Percentiles rank a stretch among this genome's conserved stretches.
These are phyloP conservation scores for Aphelocoma californica DNA, from an alignment of 2,797 vertebrate species.

Conservation along the genomic window DNA sequence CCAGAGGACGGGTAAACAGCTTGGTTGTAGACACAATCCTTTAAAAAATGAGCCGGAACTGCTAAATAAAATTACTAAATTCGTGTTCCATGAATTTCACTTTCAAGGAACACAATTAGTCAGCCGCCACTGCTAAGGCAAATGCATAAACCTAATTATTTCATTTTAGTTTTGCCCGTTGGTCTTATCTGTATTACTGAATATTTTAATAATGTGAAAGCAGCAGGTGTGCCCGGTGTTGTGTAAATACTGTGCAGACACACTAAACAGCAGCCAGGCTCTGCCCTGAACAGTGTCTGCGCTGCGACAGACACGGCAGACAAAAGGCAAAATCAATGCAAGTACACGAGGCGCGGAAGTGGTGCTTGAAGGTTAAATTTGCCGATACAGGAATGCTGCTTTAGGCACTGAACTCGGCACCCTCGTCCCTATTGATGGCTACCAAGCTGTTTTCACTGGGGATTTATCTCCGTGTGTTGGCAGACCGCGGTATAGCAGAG, in stretches of 20 bases:
- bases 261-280: background rate
- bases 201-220: background rate
- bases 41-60: background rate
- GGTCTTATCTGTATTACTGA: background rate
- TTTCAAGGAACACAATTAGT: background rate
- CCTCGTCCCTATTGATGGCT: accelerated
- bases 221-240: background rate
- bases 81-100: background rate
- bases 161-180: background rate
- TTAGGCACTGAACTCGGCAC: background rate
- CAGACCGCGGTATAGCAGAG: accelerated
- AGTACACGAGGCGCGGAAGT: background rate
- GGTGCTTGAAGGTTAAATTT: background rate
- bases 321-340: background rate
- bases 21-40: background rate
- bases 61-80: background rate
- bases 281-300: background rate
- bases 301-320: background rate
- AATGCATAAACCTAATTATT: background rate
- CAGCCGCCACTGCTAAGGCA: background rate
- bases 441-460: background rate
- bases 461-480: accelerated
- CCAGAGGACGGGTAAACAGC: background rate
- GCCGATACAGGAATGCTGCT: accelerated
- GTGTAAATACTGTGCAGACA: background rate